phyloP scores from a whole-genome alignment of 2,797 vertebrate species.

The Coregonus sp. region DNA sequence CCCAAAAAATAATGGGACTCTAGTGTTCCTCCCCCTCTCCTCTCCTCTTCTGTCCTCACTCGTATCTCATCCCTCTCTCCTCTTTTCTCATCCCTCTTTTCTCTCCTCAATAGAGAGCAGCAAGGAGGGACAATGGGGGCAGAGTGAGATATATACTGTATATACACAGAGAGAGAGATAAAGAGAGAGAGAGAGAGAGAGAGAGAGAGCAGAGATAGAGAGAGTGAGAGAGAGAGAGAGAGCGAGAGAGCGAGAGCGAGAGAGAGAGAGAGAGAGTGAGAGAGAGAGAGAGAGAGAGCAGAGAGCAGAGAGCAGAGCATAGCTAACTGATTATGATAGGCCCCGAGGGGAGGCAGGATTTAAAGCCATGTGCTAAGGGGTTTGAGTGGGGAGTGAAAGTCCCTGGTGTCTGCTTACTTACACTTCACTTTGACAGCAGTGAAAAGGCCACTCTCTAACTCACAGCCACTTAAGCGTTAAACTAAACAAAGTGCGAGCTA shows the following conservation, averaged over 20 bases:
- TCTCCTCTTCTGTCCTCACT: slow-evolving; percentile 23
- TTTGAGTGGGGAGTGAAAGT: slow-evolving; percentile 32
- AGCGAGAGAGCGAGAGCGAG: not conserved
- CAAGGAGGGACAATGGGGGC: slow-evolving; percentile 21
- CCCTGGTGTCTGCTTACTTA: slow-evolving; percentile 45
- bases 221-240: not conserved
- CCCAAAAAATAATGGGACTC: slow-evolving; percentile 76
- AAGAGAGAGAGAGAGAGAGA: too few species aligned
- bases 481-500: slow-evolving; percentile 16
- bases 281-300: slow-evolving; percentile 28
- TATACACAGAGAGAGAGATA: too few species aligned
- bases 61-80: slow-evolving; percentile 16
- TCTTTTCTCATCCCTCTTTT: slow-evolving; percentile 21
- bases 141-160: slow-evolving; percentile 20
- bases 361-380: slow-evolving; percentile 31
- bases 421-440: slow-evolving; percentile 36
- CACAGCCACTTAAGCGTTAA: slow-evolving; percentile 16
- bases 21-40: slow-evolving; percentile 38
- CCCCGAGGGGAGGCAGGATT: slow-evolving; percentile 51
- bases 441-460: slow-evolving; percentile 34
- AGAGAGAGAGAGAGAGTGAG: slow-evolving; percentile 4
- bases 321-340: slow-evolving; percentile 59
- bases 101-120: slow-evolving; percentile 23
- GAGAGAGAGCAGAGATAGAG: too few species aligned
- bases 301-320: not conserved